Conservation (phyloP, 1,140 invertebrate species). For the Zophobas atratus region DNA sequence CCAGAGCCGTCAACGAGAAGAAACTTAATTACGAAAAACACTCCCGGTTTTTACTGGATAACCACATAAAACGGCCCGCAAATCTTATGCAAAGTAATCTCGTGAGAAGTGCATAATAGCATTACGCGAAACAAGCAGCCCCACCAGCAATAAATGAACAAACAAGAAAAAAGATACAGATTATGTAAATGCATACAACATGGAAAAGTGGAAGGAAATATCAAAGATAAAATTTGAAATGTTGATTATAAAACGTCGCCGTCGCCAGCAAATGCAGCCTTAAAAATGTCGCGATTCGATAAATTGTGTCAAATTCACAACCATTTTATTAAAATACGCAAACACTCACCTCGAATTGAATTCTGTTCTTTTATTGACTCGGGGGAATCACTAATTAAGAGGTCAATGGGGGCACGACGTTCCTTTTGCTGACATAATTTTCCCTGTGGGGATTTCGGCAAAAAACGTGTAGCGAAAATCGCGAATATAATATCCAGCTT, state of each 20-base stretch:
- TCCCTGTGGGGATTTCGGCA: neutral
- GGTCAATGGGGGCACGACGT: conserved; percentile 1
- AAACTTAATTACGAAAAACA: conserved; percentile 59
- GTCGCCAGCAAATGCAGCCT: neutral
- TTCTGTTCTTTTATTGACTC: conserved; percentile 13
- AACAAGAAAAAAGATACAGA: conserved; percentile 43
- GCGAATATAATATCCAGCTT: too few species aligned
- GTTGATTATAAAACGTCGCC: conserved; percentile 11
- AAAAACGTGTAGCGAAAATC: too few species aligned
- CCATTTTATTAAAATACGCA: conserved; percentile 25
- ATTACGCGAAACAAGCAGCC: conserved; percentile 50
- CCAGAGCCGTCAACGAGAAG: conserved; percentile 51
- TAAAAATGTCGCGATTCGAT: conserved; percentile 3
- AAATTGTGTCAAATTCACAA: conserved; percentile 22
- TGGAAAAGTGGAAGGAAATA: conserved; percentile 43
- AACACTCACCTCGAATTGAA: conserved; percentile 25
- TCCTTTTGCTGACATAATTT: neutral
- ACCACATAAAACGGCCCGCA: conserved; percentile 53
- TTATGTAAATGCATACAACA: conserved; percentile 46
- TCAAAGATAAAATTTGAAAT: conserved; percentile 34
- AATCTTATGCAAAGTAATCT: conserved; percentile 59
- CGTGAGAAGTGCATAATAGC: conserved; percentile 57
- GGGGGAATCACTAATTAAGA: conserved; percentile 33
- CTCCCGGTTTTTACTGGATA: conserved; percentile 53
- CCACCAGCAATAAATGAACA: conserved; percentile 44